Evolutionary conservation across 1,140 invertebrate genomes (phyloP).

Genomic region (Drosophila nigromelanica): DNA sequence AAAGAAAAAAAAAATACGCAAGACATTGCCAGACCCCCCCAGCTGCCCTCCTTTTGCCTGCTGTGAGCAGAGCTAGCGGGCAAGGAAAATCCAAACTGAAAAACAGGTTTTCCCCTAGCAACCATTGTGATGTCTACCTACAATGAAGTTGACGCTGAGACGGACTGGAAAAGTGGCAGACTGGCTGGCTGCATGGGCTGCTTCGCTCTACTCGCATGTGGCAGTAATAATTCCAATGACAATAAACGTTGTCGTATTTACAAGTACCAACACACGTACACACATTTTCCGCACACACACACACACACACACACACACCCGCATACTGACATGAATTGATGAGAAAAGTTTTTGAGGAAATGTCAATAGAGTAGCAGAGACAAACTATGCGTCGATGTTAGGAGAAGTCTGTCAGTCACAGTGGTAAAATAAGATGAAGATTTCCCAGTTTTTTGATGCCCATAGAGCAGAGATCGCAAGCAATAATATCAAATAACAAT

Average conservation of each 20-base stretch:
- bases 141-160: slow-evolving; percentile 46
- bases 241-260: slow-evolving; percentile 82
- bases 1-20: slow-evolving; percentile 66
- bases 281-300: slow-evolving; percentile 15
- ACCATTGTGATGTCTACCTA: slow-evolving; percentile 78
- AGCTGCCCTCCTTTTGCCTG: background rate
- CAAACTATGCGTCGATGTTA: slow-evolving; percentile 65
- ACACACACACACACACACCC: slow-evolving; percentile 31
- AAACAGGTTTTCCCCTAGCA: slow-evolving; percentile 76
- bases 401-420: slow-evolving; percentile 34
- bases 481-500: no score
- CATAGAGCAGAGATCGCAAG: no score
- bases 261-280: slow-evolving; percentile 62
- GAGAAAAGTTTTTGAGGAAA: slow-evolving; percentile 82
- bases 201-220: slow-evolving; percentile 56
- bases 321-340: slow-evolving; percentile 74
- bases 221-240: slow-evolving; percentile 80
- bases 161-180: slow-evolving; percentile 36
- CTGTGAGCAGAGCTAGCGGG: slow-evolving; percentile 24
- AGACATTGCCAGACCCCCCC: slow-evolving; percentile 42
- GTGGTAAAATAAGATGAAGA: background rate
- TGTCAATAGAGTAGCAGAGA: slow-evolving; percentile 78
- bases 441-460: background rate
- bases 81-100: slow-evolving; percentile 65
- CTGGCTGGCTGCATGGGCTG: slow-evolving; percentile 24